phyloP scores from a whole-genome alignment of 2,113 vertebrate species.

The Emydura subglobosa region DNA sequence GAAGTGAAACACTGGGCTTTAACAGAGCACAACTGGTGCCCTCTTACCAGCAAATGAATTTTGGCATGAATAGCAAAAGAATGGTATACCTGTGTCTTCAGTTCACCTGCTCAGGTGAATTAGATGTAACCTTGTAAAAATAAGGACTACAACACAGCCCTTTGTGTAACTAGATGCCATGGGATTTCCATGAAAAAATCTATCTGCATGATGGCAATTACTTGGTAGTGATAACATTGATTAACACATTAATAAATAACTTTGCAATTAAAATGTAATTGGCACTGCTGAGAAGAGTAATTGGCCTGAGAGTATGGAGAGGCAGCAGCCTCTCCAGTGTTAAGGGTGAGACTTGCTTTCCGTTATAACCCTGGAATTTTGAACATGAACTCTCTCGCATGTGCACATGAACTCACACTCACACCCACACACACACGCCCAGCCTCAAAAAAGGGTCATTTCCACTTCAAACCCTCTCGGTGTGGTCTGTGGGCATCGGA shows the following conservation, averaged over 20 bases:
- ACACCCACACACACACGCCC: too few species aligned
- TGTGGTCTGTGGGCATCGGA: not conserved
- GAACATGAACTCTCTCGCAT: not conserved
- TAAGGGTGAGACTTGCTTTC: not conserved
- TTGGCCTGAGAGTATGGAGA: not conserved
- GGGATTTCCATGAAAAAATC: not conserved
- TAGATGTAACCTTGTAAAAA: not conserved
- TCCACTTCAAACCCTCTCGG: not conserved
- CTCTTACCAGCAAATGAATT: not conserved
- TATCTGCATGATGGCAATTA: not conserved
- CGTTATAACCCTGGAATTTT: not conserved
- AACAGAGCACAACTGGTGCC: not conserved
- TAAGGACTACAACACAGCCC: not conserved
- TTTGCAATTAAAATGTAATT: not conserved
- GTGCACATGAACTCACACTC: not conserved
- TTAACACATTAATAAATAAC: conserved; percentile 61
- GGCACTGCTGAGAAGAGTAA: not conserved
- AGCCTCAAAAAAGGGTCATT: not conserved
- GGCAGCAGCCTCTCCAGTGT: not conserved
- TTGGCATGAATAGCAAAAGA: not conserved
- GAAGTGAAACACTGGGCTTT: not conserved
- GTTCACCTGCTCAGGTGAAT: not conserved
- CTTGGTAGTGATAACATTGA: conserved; percentile 8
- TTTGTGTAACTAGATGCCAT: not conserved
- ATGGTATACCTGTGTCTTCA: not conserved